phyloP scores from a whole-genome alignment of 1,140 invertebrate species.

The Panagrolaimus sp. region DNA sequence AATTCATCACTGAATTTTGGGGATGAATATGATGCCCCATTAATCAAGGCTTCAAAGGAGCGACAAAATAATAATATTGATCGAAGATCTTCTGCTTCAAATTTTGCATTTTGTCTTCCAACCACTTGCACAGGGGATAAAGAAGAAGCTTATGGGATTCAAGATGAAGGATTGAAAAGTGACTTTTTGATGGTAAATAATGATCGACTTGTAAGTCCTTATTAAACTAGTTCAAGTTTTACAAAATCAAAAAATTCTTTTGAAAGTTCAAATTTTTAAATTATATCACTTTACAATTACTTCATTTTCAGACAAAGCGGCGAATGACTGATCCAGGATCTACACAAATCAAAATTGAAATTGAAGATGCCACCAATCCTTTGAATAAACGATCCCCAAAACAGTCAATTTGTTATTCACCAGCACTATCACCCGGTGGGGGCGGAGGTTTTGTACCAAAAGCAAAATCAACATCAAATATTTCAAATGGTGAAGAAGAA shows the following conservation, averaged over 20 bases:
- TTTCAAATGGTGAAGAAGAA: neutral
- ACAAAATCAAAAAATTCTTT: too few species aligned
- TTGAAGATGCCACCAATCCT: neutral
- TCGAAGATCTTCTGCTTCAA: neutral
- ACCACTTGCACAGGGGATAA: neutral
- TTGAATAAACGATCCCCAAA: constrained; percentile 6
- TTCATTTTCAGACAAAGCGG: constrained; percentile 22
- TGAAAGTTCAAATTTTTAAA: neutral
- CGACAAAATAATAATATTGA: neutral
- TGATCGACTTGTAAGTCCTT: neutral
- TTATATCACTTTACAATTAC: too few species aligned
- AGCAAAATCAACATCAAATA: constrained; percentile 14
- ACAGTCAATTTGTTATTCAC: constrained; percentile 10
- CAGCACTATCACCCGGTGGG: neutral
- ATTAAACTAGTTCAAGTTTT: too few species aligned
- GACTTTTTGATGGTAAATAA: constrained; percentile 5
- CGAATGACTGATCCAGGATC: constrained; percentile 27
- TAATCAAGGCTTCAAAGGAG: neutral
- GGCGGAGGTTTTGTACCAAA: constrained; percentile 8
- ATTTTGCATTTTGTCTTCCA: constrained; percentile 13
- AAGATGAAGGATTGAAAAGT: neutral
- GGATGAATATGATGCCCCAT: neutral
- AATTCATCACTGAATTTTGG: too few species aligned
- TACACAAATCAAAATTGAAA: neutral
- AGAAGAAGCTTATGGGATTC: neutral